Conservation (phyloP, 2,113 vertebrate species). For the Clupea harengus region DNA sequence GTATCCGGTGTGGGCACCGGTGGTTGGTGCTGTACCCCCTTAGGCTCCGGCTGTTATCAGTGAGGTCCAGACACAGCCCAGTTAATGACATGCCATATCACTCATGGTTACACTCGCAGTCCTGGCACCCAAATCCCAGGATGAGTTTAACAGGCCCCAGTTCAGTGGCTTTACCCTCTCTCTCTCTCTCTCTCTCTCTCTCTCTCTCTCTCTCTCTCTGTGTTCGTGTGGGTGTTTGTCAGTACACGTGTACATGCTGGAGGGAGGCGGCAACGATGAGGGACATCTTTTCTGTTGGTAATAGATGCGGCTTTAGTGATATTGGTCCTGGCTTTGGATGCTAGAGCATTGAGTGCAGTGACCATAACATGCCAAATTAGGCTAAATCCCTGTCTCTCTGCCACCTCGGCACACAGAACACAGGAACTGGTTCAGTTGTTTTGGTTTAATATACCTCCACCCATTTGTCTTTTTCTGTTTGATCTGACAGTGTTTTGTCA, state of each 20-base stretch:
- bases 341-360: neutral
- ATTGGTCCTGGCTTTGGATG: neutral
- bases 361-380: neutral
- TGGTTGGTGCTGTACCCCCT: constrained; percentile 2
- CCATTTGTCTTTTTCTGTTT: neutral
- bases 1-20: neutral
- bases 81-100: neutral
- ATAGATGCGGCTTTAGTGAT: neutral
- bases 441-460: neutral
- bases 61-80: constrained; percentile 41
- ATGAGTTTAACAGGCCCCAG: neutral
- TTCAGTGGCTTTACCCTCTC: neutral
- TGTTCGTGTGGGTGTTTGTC: too few species aligned
- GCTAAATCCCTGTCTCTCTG: neutral
- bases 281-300: neutral
- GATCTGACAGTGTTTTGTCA: neutral
- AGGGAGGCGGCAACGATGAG: neutral
- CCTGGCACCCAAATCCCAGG: neutral
- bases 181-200: too few species aligned
- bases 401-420: neutral
- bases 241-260: too few species aligned
- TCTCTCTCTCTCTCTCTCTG: too few species aligned
- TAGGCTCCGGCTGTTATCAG: constrained; percentile 55
- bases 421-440: neutral
- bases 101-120: neutral